Conservation (phyloP, 1,140 invertebrate genomes). For the Globodera ellingtonae region DNA sequence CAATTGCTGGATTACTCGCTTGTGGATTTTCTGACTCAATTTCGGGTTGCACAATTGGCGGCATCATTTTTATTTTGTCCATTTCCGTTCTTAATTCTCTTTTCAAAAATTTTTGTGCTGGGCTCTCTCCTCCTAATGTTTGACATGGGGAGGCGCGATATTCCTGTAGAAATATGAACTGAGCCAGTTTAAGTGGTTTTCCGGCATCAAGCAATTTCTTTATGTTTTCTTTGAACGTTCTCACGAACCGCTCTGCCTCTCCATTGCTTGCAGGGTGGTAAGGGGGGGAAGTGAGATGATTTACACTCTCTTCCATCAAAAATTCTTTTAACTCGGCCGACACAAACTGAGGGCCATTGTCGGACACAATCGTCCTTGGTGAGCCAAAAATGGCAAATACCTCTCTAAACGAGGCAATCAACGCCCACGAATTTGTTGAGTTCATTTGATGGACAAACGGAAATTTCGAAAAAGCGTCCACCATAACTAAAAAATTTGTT, state of each 20-base stretch:
- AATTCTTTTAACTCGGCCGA: conserved; percentile 7
- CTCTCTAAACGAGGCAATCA: background rate
- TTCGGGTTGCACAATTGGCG: background rate
- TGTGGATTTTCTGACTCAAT: background rate
- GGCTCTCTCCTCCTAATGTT: background rate
- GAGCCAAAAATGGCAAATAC: conserved; percentile 27
- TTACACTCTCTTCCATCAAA: conserved; percentile 16
- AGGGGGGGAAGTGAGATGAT: conserved; percentile 10
- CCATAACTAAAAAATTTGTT: conserved; percentile 66
- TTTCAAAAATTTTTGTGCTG: conserved; percentile 1
- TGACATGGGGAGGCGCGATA: background rate
- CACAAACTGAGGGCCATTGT: conserved; percentile 28
- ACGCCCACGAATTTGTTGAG: background rate
- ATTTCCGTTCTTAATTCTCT: background rate
- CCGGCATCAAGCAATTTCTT: conserved; percentile 1
- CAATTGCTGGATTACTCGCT: no score
- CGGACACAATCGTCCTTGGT: conserved; percentile 18
- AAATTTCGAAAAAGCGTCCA: conserved; percentile 67
- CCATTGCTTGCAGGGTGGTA: conserved; percentile 28
- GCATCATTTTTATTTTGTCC: conserved; percentile 2
- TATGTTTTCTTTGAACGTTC: conserved; percentile 24
- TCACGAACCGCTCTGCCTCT: conserved; percentile 12
- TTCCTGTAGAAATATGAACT: background rate
- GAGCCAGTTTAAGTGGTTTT: background rate
- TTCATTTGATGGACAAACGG: conserved; percentile 59